Evolutionary conservation across 2,888 invertebrate genomes (phyloP), one percentile per base, ranked within the genome.

Genomic region (Drosophila nigritarsus): DNA sequence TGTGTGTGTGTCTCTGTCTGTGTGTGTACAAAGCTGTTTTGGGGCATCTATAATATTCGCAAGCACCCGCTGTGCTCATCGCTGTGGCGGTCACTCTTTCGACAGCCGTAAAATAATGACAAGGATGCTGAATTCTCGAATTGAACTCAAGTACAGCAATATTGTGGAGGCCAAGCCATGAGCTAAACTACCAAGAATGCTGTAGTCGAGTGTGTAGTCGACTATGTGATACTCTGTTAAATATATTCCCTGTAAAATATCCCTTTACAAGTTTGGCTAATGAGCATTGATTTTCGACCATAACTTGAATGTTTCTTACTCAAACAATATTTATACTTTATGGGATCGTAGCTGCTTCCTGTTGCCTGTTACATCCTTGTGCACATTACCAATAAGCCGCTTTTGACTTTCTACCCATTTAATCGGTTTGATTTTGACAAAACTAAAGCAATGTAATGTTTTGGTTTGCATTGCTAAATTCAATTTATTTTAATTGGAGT

Each of bases 11-110:
- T 7, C 11, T n/a, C 3, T 15, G 15, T 0, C 6, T 18, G 36
- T 38, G 18, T 18, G 18, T 38, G 13, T 48, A 55, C 60, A 42
- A 36, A 54, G 27, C 30, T 59, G 30, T 66, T 51, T 60, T 54
- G 69, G 67, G 62, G 50, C 56, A 65, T 73, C 66, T 63, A 62
- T 73, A 79, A 84, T 90, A 73, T 75, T 89, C 80, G 64, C 75
- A 85, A 80, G 63, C 82, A 75, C 90, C 90, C 81, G 90, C 88
- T 84, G 80, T 49, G 82, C 59, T 49, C 61, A 27, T 38, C 48
- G 60, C 18, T 50, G 69, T 30, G 73, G 11, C 60, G 60, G 59
- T 20, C 66, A 59, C 54, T 40, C 59, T 49, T 30, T 53, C 56
- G 70, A 45, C 55, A 72, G 59, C 67, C 72, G 61, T 73, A 64